A percentile compares a stretch with the other conserved stretches of the same genome.
These are phyloP conservation scores for Gymnoscopelus microlampas DNA, from an alignment of 2,797 vertebrate genomes.

Conservation along the genomic window DNA sequence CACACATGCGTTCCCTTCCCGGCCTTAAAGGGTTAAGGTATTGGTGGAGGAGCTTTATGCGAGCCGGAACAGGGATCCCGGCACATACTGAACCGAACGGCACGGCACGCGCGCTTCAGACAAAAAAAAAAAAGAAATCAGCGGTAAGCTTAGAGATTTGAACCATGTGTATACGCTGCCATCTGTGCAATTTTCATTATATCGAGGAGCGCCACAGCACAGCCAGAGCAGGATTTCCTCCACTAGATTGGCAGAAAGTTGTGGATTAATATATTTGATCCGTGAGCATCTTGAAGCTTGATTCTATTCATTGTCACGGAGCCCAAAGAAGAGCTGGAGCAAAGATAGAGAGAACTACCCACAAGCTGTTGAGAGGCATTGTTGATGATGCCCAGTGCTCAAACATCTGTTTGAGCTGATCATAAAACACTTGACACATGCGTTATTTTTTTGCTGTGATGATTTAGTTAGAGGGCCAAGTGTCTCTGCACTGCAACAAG, in stretches of 20 bases:
- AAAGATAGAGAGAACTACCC: not conserved
- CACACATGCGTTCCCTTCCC: too few relatives aligned
- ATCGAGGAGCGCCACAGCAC: not conserved
- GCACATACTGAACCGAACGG: not conserved
- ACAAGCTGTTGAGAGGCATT: slow-evolving; percentile 23
- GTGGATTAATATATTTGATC: not conserved
- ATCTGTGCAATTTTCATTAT: not conserved
- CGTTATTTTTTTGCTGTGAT: slow-evolving; percentile 49
- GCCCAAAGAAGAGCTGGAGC: slow-evolving; percentile 29
- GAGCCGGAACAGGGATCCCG: not conserved
- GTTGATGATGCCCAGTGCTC: not conserved
- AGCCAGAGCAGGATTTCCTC: not conserved
- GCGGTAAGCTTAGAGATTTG: not conserved
- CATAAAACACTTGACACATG: slow-evolving; percentile 49
- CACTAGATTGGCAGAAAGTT: not conserved
- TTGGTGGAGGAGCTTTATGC: not conserved
- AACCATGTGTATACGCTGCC: not conserved
- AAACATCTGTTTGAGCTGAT: slow-evolving; percentile 54
- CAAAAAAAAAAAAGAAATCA: not conserved
- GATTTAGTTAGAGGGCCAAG: slow-evolving; percentile 44
- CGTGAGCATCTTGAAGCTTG: slow-evolving; percentile 17
- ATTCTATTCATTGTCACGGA: slow-evolving; percentile 35
- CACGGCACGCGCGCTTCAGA: not conserved
- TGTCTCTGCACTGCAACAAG: slow-evolving; percentile 27
- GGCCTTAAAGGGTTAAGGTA: too few relatives aligned